Evolutionary conservation across 2,888 invertebrate genomes (phyloP).

Genomic region (Oscheius sp.): DNA sequence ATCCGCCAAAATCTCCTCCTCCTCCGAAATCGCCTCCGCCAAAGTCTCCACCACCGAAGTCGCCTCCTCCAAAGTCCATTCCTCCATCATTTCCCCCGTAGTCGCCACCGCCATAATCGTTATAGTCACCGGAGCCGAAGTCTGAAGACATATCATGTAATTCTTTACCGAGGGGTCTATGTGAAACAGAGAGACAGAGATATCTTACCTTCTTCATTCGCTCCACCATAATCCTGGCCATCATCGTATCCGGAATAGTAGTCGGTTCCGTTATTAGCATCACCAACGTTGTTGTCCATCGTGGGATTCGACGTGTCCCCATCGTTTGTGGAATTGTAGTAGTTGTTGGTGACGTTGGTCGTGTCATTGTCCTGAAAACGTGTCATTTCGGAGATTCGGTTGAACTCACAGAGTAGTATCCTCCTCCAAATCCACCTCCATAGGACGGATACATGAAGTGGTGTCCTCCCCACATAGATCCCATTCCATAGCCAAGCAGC

Average conservation of each 20-base stretch:
- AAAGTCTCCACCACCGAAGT: constrained; percentile 30
- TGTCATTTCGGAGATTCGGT: neutral
- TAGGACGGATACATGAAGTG: constrained; percentile 51
- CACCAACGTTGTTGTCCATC: constrained; percentile 17
- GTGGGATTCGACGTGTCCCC: constrained; percentile 8
- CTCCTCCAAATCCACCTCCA: constrained; percentile 58
- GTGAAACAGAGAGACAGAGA: constrained; percentile 38
- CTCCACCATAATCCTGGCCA: constrained; percentile 35
- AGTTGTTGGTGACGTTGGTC: constrained; percentile 60
- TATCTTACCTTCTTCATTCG: constrained; percentile 38
- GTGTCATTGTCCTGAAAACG: no score
- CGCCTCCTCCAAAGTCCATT: constrained; percentile 18
- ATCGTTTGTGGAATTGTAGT: constrained; percentile 45
- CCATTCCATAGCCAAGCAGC: constrained; percentile 60
- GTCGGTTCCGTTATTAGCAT: constrained; percentile 33
- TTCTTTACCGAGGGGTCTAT: neutral
- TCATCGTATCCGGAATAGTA: constrained; percentile 35
- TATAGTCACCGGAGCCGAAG: constrained; percentile 40
- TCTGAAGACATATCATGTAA: constrained; percentile 37
- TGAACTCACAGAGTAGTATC: constrained; percentile 50
- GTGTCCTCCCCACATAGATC: constrained; percentile 55
- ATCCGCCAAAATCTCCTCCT: constrained; percentile 26
- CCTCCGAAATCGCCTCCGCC: constrained; percentile 34
- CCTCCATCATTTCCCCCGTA: constrained; percentile 2
- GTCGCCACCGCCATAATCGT: constrained; percentile 53